These are phyloP conservation scores for Coelopa frigida DNA, from an alignment of 1,140 invertebrate species.

Conservation along the genomic window DNA sequence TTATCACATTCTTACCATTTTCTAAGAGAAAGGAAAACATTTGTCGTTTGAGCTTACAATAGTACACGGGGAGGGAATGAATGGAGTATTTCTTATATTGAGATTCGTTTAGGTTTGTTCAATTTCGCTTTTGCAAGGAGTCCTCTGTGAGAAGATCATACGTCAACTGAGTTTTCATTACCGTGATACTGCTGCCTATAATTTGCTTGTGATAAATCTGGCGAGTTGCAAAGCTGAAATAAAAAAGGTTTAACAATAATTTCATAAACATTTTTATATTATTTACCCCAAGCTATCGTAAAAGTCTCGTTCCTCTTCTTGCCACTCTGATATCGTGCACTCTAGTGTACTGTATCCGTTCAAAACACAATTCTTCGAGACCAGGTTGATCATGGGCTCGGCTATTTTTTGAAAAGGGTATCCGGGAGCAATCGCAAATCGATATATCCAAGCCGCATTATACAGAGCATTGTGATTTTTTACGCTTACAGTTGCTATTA, in stretches of 20 bases:
- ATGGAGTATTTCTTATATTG: not conserved
- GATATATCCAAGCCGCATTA: constrained; percentile 41
- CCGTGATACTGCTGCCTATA: constrained; percentile 33
- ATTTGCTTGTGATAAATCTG: constrained; percentile 44
- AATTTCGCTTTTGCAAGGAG: constrained; percentile 29
- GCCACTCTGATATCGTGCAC: constrained; percentile 39
- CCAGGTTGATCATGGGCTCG: constrained; percentile 29
- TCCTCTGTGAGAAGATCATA: constrained; percentile 24
- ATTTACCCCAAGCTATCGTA: constrained; percentile 27
- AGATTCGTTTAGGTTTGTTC: constrained; percentile 3
- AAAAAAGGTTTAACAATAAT: constrained; percentile 3
- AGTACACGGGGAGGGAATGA: not conserved
- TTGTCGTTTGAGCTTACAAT: no score
- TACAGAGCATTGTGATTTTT: constrained; percentile 37
- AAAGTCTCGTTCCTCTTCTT: constrained; percentile 36
- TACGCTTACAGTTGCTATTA: constrained; percentile 28
- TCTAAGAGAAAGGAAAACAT: no score
- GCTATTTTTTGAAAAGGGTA: constrained; percentile 38
- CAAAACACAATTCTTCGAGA: constrained; percentile 26
- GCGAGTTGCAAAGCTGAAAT: constrained; percentile 28
- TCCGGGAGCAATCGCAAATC: constrained; percentile 32
- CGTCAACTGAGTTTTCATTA: constrained; percentile 40
- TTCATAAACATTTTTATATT: not conserved
- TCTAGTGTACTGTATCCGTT: constrained; percentile 32
- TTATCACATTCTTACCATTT: no score